A percentile compares a stretch with the other conserved stretches of the same genome.
Evolutionary conservation across 2,113 vertebrate species (phyloP).

Genomic region (Cepphus grylle): DNA sequence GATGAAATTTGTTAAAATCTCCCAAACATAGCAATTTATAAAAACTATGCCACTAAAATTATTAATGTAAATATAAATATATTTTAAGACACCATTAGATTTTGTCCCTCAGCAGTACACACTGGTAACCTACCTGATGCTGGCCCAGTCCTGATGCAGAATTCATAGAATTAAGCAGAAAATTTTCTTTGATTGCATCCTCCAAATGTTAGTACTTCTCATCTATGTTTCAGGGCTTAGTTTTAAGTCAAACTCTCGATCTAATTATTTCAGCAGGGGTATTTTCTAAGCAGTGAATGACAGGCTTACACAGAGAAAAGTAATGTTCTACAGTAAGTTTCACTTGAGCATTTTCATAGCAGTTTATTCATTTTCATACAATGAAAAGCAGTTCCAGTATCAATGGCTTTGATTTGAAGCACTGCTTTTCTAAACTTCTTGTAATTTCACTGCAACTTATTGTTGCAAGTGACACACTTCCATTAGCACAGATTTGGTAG

Average conservation of each 20-base stretch:
- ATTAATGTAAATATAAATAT: not conserved
- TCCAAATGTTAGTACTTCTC: not conserved
- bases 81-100: not conserved
- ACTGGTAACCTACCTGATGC: not conserved
- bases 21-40: accelerated
- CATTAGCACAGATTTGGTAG: not conserved
- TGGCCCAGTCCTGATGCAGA: not conserved
- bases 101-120: not conserved
- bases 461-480: not conserved
- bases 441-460: not conserved
- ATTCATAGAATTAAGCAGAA: not conserved
- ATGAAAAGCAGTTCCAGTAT: not conserved
- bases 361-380: not conserved
- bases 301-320: not conserved
- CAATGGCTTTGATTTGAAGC: not conserved
- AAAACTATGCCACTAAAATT: not conserved
- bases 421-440: not conserved
- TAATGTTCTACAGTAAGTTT: not conserved
- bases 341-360: not conserved
- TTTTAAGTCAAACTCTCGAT: not conserved
- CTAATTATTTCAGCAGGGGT: not conserved
- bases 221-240: not conserved
- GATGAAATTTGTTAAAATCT: not conserved
- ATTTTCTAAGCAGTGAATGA: not conserved
- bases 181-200: not conserved